Percentiles rank a stretch among this genome's conserved stretches.
phyloP scores from a whole-genome alignment of 2,113 vertebrate species.

The Macquaria ambigua region DNA sequence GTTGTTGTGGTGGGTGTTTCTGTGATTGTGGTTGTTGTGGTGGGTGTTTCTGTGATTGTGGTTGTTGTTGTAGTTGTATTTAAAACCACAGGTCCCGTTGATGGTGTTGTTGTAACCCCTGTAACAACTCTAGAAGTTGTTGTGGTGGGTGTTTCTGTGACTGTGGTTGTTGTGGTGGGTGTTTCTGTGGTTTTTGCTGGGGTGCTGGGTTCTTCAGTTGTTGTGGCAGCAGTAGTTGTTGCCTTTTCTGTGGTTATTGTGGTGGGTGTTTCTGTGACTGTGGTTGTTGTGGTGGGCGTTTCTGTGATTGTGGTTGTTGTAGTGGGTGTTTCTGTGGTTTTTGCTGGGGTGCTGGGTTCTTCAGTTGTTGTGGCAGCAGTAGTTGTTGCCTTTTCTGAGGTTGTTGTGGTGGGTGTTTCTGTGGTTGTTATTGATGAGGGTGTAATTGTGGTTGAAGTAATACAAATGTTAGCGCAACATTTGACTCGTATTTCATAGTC shows the following conservation, averaged over 20 bases:
- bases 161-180: background rate
- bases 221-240: no score
- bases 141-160: slow-evolving; percentile 2
- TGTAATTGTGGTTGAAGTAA: background rate
- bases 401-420: background rate
- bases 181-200: no score
- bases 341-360: background rate
- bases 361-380: background rate
- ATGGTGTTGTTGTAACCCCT: no score
- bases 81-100: no score
- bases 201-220: no score
- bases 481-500: slow-evolving; percentile 68
- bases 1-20: background rate
- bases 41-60: no score
- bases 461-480: slow-evolving; percentile 47
- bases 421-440: background rate
- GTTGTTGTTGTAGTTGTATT: no score
- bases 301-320: no score
- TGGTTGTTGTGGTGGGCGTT: background rate
- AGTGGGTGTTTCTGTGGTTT: background rate
- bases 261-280: background rate
- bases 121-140: background rate
- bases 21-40: background rate
- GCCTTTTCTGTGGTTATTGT: no score
- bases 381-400: background rate